Percentiles rank a stretch among this genome's conserved stretches.
phyloP scores from a whole-genome alignment of 92 coral and sea anemone genomes.

The Zoanthus sociatus region DNA sequence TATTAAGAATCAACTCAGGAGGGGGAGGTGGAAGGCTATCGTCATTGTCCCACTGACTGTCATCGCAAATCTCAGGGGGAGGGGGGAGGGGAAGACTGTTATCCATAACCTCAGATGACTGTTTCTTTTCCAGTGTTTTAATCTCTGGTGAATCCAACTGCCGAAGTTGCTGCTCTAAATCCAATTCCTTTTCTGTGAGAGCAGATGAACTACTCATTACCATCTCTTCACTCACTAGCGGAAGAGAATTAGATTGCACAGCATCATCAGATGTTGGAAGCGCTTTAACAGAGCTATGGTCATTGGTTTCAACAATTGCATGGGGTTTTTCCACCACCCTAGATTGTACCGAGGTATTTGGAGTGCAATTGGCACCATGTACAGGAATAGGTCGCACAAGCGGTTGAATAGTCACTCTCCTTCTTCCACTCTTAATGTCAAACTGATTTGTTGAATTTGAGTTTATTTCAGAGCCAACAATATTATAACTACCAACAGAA shows the following conservation, averaged over 20 bases:
- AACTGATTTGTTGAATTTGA: neutral
- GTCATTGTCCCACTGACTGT: constrained; percentile 63
- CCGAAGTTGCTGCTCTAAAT: constrained; percentile 13
- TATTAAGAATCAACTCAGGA: constrained; percentile 59
- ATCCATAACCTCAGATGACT: constrained; percentile 2
- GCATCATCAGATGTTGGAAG: neutral
- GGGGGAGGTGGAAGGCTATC: constrained; percentile 90
- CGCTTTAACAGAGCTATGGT: neutral
- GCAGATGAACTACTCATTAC: constrained; percentile 6
- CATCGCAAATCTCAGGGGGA: constrained; percentile 63
- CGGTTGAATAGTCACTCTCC: constrained; percentile 2
- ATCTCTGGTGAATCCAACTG: neutral
- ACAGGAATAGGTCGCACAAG: neutral
- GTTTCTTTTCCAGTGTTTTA: neutral
- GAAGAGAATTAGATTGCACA: neutral
- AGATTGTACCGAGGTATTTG: neutral
- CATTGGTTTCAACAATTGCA: neutral
- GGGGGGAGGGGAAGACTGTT: constrained; percentile 45
- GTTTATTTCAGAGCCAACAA: neutral
- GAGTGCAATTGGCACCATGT: neutral
- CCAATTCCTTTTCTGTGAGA: neutral
- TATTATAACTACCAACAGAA: constrained; percentile 23
- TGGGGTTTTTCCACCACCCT: neutral
- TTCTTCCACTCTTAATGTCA: constrained; percentile 7
- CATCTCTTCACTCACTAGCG: constrained; percentile 20